Percentiles rank a stretch among this genome's conserved stretches.
These are phyloP conservation scores for Pseudorasbora parva DNA, from an alignment of 2,113 vertebrate genomes.

Conservation along the genomic window DNA sequence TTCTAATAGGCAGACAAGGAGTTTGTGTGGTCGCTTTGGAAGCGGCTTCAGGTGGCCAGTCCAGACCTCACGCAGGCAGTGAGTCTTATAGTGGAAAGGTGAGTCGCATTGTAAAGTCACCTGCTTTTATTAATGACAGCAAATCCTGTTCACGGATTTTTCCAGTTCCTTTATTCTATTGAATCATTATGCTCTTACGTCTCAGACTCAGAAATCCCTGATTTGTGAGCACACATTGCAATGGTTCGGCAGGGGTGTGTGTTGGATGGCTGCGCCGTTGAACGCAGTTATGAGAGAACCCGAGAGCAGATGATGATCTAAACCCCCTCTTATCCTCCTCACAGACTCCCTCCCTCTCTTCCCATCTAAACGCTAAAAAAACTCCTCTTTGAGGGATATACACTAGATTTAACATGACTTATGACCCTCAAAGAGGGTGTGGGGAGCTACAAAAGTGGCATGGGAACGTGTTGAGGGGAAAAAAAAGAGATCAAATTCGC, in stretches of 20 bases:
- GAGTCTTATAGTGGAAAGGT: slow-evolving; percentile 90
- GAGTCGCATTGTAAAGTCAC: slow-evolving; percentile 69
- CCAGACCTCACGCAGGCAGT: slow-evolving; percentile 88
- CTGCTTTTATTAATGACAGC: slow-evolving; percentile 7
- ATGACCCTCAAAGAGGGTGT: slow-evolving; percentile 66
- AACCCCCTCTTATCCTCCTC: slow-evolving; percentile 75
- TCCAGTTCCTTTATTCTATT: neutral
- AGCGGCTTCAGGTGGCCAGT: slow-evolving; percentile 85
- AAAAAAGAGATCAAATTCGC: neutral
- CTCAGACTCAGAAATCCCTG: slow-evolving; percentile 39
- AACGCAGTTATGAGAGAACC: slow-evolving; percentile 71
- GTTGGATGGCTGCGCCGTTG: slow-evolving; percentile 67
- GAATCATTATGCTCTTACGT: slow-evolving; percentile 36
- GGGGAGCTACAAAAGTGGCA: slow-evolving; percentile 67
- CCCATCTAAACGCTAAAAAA: slow-evolving; percentile 68
- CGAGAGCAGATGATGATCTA: slow-evolving; percentile 76
- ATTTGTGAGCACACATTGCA: slow-evolving; percentile 59
- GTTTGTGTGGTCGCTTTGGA: slow-evolving; percentile 97
- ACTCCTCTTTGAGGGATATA: slow-evolving; percentile 77
- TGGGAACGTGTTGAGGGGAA: slow-evolving; percentile 67
- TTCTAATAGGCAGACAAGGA: slow-evolving; percentile 90
- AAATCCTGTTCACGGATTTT: slow-evolving; percentile 26
- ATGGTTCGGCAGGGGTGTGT: slow-evolving; percentile 63
- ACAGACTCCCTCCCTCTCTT: slow-evolving; percentile 67
- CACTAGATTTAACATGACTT: slow-evolving; percentile 73